These are phyloP conservation scores for Hybognathus amarus DNA, from an alignment of 2,797 vertebrate species.

Conservation along the genomic window DNA sequence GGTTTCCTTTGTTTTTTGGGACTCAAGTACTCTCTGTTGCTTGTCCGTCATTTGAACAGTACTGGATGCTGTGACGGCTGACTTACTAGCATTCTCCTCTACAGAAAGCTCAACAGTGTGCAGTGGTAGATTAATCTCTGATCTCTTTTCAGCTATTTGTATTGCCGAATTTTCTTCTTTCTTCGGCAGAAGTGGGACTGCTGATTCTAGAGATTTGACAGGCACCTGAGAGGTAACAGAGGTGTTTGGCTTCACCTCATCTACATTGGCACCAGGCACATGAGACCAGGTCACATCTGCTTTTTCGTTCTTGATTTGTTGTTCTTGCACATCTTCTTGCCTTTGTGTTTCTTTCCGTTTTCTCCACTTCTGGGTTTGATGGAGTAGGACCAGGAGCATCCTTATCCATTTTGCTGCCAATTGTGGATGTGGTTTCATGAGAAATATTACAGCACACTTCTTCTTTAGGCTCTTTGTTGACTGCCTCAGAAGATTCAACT, in stretches of 20 bases:
- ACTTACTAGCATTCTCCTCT: neutral
- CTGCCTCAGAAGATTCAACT: conserved; percentile 63
- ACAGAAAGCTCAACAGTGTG: conserved; percentile 37
- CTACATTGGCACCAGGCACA: conserved; percentile 22
- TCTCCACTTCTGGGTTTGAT: conserved; percentile 18
- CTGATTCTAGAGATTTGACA: conserved; percentile 23
- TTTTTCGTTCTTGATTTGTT: conserved; percentile 39
- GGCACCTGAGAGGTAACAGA: conserved; percentile 47
- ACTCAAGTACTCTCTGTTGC: conserved; percentile 27
- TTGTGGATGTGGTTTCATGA: conserved; percentile 53
- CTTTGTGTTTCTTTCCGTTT: neutral
- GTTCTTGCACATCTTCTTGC: conserved; percentile 42
- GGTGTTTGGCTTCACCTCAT: conserved; percentile 28
- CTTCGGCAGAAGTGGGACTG: neutral
- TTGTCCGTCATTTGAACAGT: conserved; percentile 57
- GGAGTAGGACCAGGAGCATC: conserved; percentile 26
- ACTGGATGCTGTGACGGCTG: conserved; percentile 40
- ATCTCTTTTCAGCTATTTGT: conserved; percentile 39
- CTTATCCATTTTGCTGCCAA: conserved; percentile 39
- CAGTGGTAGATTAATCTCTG: conserved; percentile 26
- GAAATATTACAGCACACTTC: conserved; percentile 42
- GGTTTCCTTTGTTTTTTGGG: conserved; percentile 44
- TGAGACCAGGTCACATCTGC: conserved; percentile 15
- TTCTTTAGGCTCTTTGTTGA: neutral
- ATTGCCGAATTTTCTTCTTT: conserved; percentile 12